Conservation (phyloP, 2,888 invertebrate species). For the Campoplex nolae region DNA sequence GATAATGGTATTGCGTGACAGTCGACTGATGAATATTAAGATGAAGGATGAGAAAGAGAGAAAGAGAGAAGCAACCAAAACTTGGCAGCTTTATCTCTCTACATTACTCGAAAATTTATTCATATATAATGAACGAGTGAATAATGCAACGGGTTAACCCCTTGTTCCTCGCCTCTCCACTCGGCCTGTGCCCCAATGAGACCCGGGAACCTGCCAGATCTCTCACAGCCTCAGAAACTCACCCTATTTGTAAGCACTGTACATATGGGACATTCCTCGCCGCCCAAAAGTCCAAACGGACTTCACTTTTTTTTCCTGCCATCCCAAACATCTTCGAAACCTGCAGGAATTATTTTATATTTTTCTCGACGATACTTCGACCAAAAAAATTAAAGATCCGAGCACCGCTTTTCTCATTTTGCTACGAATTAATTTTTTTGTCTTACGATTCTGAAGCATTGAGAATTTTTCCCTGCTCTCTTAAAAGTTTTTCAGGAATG, state of each 20-base stretch:
- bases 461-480: too few species aligned
- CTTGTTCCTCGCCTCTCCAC: conserved; percentile 82
- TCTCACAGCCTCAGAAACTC: conserved; percentile 59
- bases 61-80: conserved; percentile 77
- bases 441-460: too few species aligned
- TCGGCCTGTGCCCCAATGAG: conserved; percentile 73
- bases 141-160: conserved; percentile 84
- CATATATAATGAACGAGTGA: conserved; percentile 84
- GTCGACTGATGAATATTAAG: conserved; percentile 84
- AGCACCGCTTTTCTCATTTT: too few species aligned
- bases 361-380: too few species aligned
- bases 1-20: conserved; percentile 84
- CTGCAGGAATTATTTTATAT: too few species aligned
- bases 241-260: conserved; percentile 15
- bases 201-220: conserved; percentile 71
- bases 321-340: too few species aligned
- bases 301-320: too few species aligned
- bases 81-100: conserved; percentile 85
- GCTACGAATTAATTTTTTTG: too few species aligned
- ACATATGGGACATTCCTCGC: conserved; percentile 10
- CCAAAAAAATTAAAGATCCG: too few species aligned
- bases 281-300: neutral
- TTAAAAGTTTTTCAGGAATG: too few species aligned
- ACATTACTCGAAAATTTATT: conserved; percentile 85
- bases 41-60: conserved; percentile 67